Conservation (phyloP, 2,797 vertebrate genomes). For the Gadopsis bispinosus region DNA sequence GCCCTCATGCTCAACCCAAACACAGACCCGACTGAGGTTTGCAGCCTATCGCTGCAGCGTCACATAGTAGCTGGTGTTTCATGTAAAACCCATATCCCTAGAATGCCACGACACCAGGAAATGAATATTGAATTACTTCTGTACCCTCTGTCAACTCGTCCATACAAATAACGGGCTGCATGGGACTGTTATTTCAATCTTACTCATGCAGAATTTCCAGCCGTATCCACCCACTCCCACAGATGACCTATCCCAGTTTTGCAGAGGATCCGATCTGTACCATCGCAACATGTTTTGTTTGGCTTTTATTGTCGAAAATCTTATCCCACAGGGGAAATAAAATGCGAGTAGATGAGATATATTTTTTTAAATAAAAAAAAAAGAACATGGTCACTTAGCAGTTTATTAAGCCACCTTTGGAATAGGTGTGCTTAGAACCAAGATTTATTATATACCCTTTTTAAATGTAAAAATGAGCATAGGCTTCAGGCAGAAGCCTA, state of each 20-base stretch:
- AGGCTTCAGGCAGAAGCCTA: background rate
- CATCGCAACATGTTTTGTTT: background rate
- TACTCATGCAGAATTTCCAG: slow-evolving; percentile 10
- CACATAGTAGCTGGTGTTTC: slow-evolving; percentile 2
- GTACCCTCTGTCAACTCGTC: background rate
- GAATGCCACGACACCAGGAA: background rate
- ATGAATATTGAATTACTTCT: slow-evolving; percentile 9
- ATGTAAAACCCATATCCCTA: background rate
- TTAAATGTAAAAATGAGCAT: background rate
- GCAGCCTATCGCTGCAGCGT: slow-evolving; percentile 1
- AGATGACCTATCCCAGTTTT: slow-evolving; percentile 18
- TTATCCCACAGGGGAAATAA: background rate
- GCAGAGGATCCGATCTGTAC: background rate
- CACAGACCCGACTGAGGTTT: slow-evolving; percentile 49
- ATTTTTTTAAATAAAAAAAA: background rate
- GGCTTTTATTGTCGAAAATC: background rate
- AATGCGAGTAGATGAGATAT: background rate
- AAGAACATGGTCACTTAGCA: background rate
- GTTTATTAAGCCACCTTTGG: background rate
- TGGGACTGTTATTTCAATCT: slow-evolving; percentile 27
- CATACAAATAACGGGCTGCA: slow-evolving; percentile 23
- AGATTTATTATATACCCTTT: background rate
- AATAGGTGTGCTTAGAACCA: background rate
- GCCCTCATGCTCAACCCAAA: slow-evolving; percentile 52
- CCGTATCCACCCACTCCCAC: slow-evolving; percentile 32